Evolutionary conservation across 2,113 vertebrate species (phyloP).

Genomic region (Rhipidura dahli): DNA sequence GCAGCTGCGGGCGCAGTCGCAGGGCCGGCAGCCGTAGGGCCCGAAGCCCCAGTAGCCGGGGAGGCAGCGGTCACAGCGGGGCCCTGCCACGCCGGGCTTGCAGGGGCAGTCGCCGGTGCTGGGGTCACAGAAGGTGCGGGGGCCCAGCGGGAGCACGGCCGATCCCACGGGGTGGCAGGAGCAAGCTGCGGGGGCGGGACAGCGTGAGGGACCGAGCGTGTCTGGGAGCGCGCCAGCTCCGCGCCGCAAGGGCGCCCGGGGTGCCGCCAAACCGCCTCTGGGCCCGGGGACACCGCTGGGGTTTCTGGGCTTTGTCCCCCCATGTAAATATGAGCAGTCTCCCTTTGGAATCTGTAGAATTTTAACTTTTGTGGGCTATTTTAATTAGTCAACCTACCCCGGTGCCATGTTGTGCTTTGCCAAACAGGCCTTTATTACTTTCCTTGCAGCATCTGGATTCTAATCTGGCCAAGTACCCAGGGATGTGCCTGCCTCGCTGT

Average conservation of each 20-base stretch:
- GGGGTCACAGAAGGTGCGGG: conserved; percentile 82
- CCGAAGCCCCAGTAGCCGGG: conserved; percentile 95
- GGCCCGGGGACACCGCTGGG: neutral
- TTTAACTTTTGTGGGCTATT: neutral
- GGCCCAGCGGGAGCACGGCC: conserved; percentile 73
- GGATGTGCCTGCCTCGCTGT: neutral
- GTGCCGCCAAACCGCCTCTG: fast-evolving
- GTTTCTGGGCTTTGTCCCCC: neutral
- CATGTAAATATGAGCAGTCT: neutral
- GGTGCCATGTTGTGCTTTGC: neutral
- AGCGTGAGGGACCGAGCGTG: neutral
- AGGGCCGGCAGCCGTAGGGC: conserved; percentile 88
- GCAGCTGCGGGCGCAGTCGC: conserved; percentile 89
- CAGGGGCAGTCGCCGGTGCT: conserved; percentile 90
- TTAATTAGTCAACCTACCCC: neutral
- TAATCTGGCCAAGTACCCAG: neutral
- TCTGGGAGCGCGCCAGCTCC: neutral
- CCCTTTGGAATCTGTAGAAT: neutral
- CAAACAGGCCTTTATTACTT: neutral
- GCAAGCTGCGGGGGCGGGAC: conserved; percentile 76
- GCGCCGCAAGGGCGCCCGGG: fast-evolving
- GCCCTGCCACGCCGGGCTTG: conserved; percentile 90
- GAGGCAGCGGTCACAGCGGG: conserved; percentile 88
- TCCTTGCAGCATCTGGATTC: neutral
- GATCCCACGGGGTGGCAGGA: conserved; percentile 88